phyloP scores from a whole-genome alignment of 2,113 vertebrate species.

The Bolborhynchus lineola region DNA sequence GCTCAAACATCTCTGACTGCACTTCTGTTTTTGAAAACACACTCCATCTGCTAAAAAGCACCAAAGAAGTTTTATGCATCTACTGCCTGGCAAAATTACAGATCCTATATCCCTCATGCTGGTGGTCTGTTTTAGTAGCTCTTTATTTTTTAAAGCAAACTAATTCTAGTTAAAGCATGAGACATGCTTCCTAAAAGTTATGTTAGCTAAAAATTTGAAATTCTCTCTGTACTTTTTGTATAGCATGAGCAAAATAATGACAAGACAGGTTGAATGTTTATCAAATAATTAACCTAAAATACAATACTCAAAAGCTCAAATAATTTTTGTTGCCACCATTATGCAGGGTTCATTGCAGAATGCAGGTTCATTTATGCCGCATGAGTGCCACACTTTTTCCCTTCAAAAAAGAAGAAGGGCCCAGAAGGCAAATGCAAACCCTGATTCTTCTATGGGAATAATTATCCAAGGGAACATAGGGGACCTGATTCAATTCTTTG shows the following conservation, averaged over 20 bases:
- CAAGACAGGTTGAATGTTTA: background rate
- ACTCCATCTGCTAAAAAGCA: background rate
- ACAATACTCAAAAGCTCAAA: background rate
- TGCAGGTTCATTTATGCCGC: background rate
- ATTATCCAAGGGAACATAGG: background rate
- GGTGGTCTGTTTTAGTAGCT: background rate
- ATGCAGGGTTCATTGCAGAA: background rate
- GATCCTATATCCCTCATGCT: background rate
- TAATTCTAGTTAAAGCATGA: background rate
- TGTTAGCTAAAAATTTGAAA: background rate
- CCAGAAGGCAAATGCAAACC: background rate
- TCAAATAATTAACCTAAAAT: background rate
- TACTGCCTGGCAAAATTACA: background rate
- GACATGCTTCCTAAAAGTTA: background rate
- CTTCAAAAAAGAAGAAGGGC: background rate
- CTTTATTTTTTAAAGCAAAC: background rate
- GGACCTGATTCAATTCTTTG: background rate
- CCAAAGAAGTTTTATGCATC: background rate
- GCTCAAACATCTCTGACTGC: no score
- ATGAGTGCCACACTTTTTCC: background rate
- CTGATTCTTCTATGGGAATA: background rate
- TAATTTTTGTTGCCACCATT: background rate
- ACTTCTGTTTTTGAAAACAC: background rate
- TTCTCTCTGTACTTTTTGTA: background rate
- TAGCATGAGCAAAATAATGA: background rate